These are phyloP conservation scores for Harpagoxenus sublaevis DNA, from an alignment of 2,888 invertebrate genomes.

Conservation along the genomic window DNA sequence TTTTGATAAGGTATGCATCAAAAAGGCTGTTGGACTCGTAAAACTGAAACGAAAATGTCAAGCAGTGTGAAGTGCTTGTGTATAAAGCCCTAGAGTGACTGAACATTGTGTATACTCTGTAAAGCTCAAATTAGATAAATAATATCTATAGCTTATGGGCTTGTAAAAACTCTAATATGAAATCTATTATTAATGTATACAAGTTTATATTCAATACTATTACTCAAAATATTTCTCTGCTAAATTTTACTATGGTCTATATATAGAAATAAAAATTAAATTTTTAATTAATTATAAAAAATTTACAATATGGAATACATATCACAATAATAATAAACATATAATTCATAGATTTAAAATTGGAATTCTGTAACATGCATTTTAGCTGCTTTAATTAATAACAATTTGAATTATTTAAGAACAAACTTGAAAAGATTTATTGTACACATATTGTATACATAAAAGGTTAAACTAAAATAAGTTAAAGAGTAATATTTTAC, in stretches of 20 bases:
- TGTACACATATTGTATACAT: not conserved
- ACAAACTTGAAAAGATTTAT: constrained; percentile 64
- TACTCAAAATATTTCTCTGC: not conserved
- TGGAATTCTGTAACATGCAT: constrained; percentile 26
- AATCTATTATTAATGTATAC: constrained; percentile 28
- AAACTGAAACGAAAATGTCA: constrained; percentile 90
- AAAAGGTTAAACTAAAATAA: not conserved
- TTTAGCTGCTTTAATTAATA: constrained; percentile 19
- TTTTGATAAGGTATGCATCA: constrained; percentile 91
- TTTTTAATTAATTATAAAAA: not conserved
- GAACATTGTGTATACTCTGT: constrained; percentile 65
- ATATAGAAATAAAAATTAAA: constrained; percentile 1
- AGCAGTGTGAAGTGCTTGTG: constrained; percentile 83
- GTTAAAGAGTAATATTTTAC: constrained; percentile 18
- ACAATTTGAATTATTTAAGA: constrained; percentile 16
- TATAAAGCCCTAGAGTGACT: constrained; percentile 78
- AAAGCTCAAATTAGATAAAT: constrained; percentile 50
- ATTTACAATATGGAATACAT: constrained; percentile 6
- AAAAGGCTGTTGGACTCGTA: constrained; percentile 90
- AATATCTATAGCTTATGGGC: constrained; percentile 27
- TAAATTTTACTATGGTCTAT: not conserved
- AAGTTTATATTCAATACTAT: not conserved
- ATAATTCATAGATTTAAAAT: constrained; percentile 10
- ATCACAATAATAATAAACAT: constrained; percentile 16
- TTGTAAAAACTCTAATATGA: constrained; percentile 4